Base-by-base conservation (phyloP, 2,113 vertebrate species). In the Podarcis muralis region DNA sequence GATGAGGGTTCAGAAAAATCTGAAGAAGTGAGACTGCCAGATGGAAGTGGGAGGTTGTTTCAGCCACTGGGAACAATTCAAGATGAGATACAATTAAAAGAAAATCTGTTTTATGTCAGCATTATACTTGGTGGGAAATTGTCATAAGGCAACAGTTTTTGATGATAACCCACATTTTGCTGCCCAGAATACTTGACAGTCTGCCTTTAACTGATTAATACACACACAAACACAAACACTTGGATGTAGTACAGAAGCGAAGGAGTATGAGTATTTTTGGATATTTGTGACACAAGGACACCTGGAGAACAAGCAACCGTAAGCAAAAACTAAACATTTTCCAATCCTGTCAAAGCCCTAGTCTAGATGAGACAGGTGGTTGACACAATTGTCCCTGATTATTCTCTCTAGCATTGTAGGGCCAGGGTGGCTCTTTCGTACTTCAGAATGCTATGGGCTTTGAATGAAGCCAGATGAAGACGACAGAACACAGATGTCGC, bases 101-200 rank as follows among this genome's bases (percentile, higher is more conserved):
- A 40, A 76, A 65, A 27, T 40, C 23, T 43, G 57, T 62, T 65
- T 76, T 13, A 23, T 62, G 2, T 53, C 53, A 62, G 53, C 71
- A 76, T 92, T 86, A 85, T 75, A 90, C 91, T 94, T 91, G 59
- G 66, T 32, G 7, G 71, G 6, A 18, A 22, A 48, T 79, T 40
- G 15, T 30, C 48, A 91, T 88, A 89, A 90, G 88, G 92, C 90
- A 93, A 88, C 0, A 76, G 27, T 88, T 86, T 85, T 88, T 90
- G 90, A 91, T 7, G 72, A 81, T 92, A 95, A 77, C 27, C 79
- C 35, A 13, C 93, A 93, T 90, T 94, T 94, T 88, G 90, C 7
- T 30, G n/a, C 8, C 76, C 83, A 89, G 79, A 92, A n/a, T 57
- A 83, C 16, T 22, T 75, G 25, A 88, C 35, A 32, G 2, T 37